These are phyloP conservation scores for Calliopum simillimum DNA, from an alignment of 2,888 invertebrate genomes.

Conservation along the genomic window DNA sequence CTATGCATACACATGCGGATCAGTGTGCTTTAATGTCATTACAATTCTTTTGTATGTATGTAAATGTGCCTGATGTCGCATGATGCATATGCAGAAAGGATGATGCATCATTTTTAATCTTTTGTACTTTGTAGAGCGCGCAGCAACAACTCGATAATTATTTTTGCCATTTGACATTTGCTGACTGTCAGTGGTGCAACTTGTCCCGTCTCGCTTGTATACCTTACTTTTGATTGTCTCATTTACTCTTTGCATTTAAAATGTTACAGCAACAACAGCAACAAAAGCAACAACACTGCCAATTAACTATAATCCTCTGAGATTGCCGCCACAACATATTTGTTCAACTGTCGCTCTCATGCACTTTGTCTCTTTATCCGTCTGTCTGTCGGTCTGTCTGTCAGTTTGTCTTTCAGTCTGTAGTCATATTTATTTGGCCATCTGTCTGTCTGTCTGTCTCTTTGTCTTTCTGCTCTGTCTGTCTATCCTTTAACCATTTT, in stretches of 20 bases:
- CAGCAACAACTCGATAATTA: constrained; percentile 7
- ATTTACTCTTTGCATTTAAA: background rate
- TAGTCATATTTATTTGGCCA: background rate
- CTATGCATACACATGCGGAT: no score
- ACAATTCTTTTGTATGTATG: no score
- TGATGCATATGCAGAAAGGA: no score
- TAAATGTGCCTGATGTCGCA: no score
- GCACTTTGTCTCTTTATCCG: background rate
- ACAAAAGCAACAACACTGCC: constrained; percentile 2
- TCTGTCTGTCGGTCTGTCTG: background rate
- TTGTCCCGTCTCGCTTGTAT: no score
- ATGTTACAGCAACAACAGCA: background rate
- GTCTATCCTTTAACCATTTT: constrained; percentile 14
- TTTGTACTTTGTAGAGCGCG: no score
- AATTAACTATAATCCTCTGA: background rate
- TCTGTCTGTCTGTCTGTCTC: background rate
- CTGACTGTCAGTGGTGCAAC: background rate
- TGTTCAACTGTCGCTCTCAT: background rate
- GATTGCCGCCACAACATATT: background rate
- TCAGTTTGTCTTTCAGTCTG: background rate
- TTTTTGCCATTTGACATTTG: background rate
- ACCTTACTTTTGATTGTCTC: no score
- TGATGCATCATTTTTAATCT: no score
- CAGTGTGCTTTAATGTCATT: no score
- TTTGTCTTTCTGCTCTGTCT: background rate